Evolutionary conservation across 2,797 vertebrate species (phyloP), one percentile per base, ranked within the genome.

Genomic region (Phyllotis vaccarum): DNA sequence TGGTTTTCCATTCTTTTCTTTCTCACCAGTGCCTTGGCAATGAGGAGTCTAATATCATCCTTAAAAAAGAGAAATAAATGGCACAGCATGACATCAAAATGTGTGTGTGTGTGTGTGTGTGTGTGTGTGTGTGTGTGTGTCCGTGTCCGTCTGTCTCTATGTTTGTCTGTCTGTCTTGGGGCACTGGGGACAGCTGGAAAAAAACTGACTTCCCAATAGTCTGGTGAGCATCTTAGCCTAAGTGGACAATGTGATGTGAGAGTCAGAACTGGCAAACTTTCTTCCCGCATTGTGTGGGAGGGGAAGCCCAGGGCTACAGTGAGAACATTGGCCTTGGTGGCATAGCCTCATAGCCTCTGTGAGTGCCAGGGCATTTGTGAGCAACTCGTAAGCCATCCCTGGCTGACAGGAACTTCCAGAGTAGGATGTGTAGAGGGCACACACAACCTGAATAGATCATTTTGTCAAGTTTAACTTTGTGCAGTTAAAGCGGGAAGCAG

Each of bases 381-480:
- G 56, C 19, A 0, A 0, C 0, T 1, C 43, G 40, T 2, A 27
- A 40, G 13, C 34, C 0, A 0, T 14, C 6, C 52, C 43, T 52
- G 68, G 43, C 14, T 64, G 8, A 3, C 43, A 19, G 54, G n/a
- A 74, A 12, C 66, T 52, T 62, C 72, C 0, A 0, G 54, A 1
- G 46, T 62, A 13, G 62, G 9, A 66, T 11, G 31, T 11, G 2
- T 11, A 54, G 27, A 49, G 76, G 31, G n/a, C 22, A 43, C 62
- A 79, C 60, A 10, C 1, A 10, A 9, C 1, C 37, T 0, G 9
- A 10, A 7, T 34, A 43, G 27, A 54, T 1, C 10, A 6, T 14
- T 78, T 64, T 24, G 21, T 43, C 16, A 11, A 37, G 49, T 2
- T 21, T 43, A 34, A n/a, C n/a, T n/a, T n/a, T n/a, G 40, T 3